Conservation (phyloP, 2,888 invertebrate species). For the Spisula solida region DNA sequence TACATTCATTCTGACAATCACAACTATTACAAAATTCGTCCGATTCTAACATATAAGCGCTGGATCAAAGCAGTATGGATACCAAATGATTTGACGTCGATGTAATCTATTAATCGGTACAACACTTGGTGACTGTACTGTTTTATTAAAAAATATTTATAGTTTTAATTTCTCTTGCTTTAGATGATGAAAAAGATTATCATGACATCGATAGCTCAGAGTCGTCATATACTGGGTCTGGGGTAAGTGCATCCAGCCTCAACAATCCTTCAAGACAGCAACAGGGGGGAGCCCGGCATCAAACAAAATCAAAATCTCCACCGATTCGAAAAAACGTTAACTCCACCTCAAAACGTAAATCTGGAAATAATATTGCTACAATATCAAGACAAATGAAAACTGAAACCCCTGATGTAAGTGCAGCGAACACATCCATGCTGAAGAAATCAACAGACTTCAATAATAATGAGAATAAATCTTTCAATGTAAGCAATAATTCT, state of each 20-base stretch:
- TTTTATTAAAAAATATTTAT: no score
- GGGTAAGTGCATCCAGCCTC: conserved; percentile 50
- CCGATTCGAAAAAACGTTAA: neutral
- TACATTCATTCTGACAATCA: no score
- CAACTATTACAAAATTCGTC: no score
- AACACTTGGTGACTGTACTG: no score
- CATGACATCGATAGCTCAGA: neutral
- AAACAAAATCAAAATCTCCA: conserved; percentile 3
- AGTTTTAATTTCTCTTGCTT: no score
- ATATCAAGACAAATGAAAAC: neutral
- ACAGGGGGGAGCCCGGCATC: neutral
- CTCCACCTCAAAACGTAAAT: neutral
- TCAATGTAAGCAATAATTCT: conserved; percentile 27
- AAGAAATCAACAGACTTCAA: neutral
- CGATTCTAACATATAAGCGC: no score
- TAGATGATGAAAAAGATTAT: neutral
- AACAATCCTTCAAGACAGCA: conserved; percentile 33
- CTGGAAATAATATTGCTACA: neutral
- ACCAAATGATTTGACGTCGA: no score
- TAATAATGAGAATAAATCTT: neutral
- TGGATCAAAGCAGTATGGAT: no score
- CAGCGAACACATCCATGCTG: neutral
- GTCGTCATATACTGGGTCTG: neutral
- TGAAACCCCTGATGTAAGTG: neutral
- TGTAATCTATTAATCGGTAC: no score